Conservation (phyloP, 2,113 vertebrate genomes). For the Zeus faber region DNA sequence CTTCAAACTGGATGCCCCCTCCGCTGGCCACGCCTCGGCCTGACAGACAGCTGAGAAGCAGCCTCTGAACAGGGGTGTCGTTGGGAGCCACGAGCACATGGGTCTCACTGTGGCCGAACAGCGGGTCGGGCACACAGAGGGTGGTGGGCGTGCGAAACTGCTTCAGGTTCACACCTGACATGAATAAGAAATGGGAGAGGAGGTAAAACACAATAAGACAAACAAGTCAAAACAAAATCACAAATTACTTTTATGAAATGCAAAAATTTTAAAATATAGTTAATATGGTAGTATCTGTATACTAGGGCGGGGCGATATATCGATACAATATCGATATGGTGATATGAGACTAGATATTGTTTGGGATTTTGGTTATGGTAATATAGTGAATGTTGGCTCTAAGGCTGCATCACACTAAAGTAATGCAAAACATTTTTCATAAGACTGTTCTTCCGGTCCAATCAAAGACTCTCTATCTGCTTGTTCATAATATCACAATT, state of each 20-base stretch:
- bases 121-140: constrained; percentile 86
- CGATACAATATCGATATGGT: too few relatives aligned
- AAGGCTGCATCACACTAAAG: too few relatives aligned
- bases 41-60: constrained; percentile 82
- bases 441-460: too few relatives aligned
- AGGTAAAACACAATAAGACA: constrained; percentile 8
- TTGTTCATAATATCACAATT: too few relatives aligned
- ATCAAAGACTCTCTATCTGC: too few relatives aligned
- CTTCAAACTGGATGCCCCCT: constrained; percentile 90
- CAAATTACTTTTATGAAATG: neutral
- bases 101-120: constrained; percentile 83
- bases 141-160: constrained; percentile 83
- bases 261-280: too few relatives aligned
- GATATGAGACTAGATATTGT: too few relatives aligned
- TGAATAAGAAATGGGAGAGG: constrained; percentile 6
- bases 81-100: constrained; percentile 82
- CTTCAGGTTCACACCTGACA: constrained; percentile 79
- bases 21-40: constrained; percentile 66
- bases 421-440: too few relatives aligned
- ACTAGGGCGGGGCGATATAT: too few relatives aligned
- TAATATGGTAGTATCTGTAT: too few relatives aligned
- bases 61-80: constrained; percentile 86
- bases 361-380: too few relatives aligned
- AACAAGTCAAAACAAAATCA: neutral
- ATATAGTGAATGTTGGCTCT: too few relatives aligned